phyloP scores from a whole-genome alignment of 1,140 invertebrate species.

The Hesperophylax magnus region DNA sequence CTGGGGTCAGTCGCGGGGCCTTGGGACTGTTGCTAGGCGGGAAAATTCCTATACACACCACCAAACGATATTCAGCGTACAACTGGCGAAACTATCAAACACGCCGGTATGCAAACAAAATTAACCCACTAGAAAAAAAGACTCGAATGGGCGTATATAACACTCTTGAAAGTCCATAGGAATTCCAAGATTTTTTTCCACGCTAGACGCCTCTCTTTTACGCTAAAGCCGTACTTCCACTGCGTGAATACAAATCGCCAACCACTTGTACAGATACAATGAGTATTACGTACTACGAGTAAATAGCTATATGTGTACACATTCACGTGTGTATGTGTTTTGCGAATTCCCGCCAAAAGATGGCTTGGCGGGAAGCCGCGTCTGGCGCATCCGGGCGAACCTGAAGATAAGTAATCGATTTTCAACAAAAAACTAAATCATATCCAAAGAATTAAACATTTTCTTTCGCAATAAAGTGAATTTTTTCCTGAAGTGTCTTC shows the following conservation, averaged over 20 bases:
- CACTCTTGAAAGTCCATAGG: background rate
- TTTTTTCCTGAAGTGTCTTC: too few relatives aligned
- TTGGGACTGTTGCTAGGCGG: constrained; percentile 35
- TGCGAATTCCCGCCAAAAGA: constrained; percentile 22
- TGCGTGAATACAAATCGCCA: constrained; percentile 24
- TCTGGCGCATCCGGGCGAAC: background rate
- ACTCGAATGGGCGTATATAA: background rate
- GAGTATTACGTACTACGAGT: background rate
- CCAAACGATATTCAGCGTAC: constrained; percentile 1
- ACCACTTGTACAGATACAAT: constrained; percentile 35
- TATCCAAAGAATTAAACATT: too few relatives aligned
- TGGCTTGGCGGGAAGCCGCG: constrained; percentile 18
- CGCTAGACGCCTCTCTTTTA: background rate
- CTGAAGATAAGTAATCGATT: background rate
- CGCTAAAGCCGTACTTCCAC: background rate
- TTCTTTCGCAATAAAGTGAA: too few relatives aligned
- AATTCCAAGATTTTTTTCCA: background rate
- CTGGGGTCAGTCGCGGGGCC: constrained; percentile 25
- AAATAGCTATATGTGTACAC: background rate
- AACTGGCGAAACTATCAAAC: background rate
- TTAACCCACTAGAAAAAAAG: background rate
- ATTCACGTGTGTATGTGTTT: background rate
- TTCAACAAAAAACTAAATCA: too few relatives aligned
- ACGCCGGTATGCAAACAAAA: background rate
- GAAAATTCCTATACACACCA: constrained; percentile 21